These are phyloP conservation scores for Seriola rivoliana DNA, from an alignment of 2,113 vertebrate species.

Conservation along the genomic window DNA sequence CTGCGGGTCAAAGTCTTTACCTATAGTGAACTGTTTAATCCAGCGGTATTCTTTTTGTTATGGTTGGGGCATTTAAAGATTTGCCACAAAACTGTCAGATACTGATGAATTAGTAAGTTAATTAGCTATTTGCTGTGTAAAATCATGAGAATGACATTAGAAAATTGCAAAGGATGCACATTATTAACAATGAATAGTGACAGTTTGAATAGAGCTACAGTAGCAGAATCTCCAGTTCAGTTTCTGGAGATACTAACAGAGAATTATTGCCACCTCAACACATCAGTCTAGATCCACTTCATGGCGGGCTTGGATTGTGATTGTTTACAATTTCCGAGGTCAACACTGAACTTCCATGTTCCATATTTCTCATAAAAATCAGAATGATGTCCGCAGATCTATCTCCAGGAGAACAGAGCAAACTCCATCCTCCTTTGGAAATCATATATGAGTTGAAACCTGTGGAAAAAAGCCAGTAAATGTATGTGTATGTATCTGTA, in stretches of 20 bases:
- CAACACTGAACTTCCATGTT: background rate
- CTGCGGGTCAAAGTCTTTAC: background rate
- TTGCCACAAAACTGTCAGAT: background rate
- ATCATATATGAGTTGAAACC: background rate
- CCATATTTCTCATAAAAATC: background rate
- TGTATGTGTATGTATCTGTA: background rate
- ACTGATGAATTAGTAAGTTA: background rate
- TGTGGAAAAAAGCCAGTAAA: background rate
- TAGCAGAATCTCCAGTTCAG: no score
- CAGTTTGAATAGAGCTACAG: no score
- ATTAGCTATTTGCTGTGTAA: no score
- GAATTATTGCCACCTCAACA: background rate
- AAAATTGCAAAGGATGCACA: no score
- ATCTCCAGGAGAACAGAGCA: no score
- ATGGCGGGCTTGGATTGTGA: background rate
- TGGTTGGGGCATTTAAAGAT: background rate
- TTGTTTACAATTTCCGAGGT: background rate
- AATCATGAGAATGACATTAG: no score
- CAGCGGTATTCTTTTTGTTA: background rate
- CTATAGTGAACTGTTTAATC: background rate
- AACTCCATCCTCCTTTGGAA: no score
- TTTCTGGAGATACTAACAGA: no score
- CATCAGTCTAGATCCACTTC: background rate
- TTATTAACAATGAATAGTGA: no score
- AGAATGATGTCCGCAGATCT: background rate